Evolutionary conservation across 2,888 invertebrate genomes (phyloP).

Genomic region (Synanthedon vespiformis): DNA sequence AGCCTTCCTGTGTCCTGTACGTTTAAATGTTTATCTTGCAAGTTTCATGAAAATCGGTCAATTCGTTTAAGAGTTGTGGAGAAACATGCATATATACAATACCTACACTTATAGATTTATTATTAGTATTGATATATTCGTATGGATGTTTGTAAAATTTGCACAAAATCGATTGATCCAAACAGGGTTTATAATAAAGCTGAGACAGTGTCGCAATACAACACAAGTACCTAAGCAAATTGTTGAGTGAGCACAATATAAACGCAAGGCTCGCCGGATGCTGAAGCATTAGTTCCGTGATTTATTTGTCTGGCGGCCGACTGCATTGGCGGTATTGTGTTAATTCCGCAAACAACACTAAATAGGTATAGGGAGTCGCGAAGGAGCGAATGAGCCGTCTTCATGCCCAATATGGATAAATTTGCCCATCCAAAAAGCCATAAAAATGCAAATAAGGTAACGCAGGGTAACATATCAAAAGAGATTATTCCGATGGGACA

Average conservation of each 20-base stretch:
- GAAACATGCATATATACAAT: no score
- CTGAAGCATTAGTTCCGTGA: conserved; percentile 58
- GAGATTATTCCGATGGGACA: conserved; percentile 24
- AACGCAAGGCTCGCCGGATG: conserved; percentile 50
- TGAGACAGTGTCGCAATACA: neutral
- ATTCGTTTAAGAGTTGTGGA: no score
- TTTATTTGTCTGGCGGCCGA: conserved; percentile 60
- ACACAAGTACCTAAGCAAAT: neutral
- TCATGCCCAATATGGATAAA: conserved; percentile 13
- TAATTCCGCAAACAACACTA: conserved; percentile 51
- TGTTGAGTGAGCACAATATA: neutral
- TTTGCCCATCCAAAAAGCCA: conserved; percentile 15
- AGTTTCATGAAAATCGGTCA: no score
- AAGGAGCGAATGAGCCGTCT: conserved; percentile 18
- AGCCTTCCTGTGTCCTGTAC: no score
- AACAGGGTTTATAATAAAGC: no score
- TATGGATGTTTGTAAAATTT: no score
- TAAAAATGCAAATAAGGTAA: conserved; percentile 39
- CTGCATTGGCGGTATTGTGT: conserved; percentile 28
- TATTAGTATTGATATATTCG: no score
- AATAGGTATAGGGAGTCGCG: conserved; percentile 20
- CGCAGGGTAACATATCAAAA: conserved; percentile 28
- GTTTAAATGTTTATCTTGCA: no score
- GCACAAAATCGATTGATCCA: no score
- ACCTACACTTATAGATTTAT: no score